These are phyloP conservation scores for Sebastes hopkinsi DNA, from an alignment of 2,797 vertebrate genomes.

Conservation along the genomic window DNA sequence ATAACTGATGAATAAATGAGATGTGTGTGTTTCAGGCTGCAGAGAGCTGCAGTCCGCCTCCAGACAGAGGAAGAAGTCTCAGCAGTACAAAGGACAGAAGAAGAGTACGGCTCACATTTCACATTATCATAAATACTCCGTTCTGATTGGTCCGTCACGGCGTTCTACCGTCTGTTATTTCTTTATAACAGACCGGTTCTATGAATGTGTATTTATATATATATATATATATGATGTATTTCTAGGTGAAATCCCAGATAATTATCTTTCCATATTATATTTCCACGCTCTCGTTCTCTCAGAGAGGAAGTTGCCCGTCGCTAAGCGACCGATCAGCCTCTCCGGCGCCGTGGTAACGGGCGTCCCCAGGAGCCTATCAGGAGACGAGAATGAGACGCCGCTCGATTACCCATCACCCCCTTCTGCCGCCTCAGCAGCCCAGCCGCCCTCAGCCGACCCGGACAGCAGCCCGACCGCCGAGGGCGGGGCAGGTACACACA, in stretches of 20 bases:
- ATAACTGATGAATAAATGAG: no score
- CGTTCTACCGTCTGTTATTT: no score
- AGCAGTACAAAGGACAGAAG: constrained; percentile 94
- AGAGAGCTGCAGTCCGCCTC: constrained; percentile 89
- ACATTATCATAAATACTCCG: no score
- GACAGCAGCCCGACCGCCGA: constrained; percentile 69
- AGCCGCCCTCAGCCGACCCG: constrained; percentile 76
- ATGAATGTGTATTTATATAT: no score
- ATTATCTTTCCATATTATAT: no score
- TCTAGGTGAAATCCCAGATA: no score
- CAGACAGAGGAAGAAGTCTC: constrained; percentile 91
- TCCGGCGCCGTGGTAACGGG: constrained; percentile 76
- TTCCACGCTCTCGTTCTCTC: neutral
- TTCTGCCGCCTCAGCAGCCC: constrained; percentile 38
- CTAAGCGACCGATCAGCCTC: constrained; percentile 86
- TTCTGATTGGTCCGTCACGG: no score
- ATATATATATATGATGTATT: no score
- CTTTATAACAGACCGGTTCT: no score
- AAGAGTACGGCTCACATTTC: constrained; percentile 81
- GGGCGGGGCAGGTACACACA: constrained; percentile 44
- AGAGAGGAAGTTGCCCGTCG: constrained; percentile 88
- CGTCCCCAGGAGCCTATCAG: constrained; percentile 83
- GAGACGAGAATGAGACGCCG: constrained; percentile 86
- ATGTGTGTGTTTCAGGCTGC: constrained; percentile 75
- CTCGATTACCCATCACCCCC: constrained; percentile 84